phyloP scores from a whole-genome alignment of 2,113 vertebrate genomes.

The Epinephelus moara region DNA sequence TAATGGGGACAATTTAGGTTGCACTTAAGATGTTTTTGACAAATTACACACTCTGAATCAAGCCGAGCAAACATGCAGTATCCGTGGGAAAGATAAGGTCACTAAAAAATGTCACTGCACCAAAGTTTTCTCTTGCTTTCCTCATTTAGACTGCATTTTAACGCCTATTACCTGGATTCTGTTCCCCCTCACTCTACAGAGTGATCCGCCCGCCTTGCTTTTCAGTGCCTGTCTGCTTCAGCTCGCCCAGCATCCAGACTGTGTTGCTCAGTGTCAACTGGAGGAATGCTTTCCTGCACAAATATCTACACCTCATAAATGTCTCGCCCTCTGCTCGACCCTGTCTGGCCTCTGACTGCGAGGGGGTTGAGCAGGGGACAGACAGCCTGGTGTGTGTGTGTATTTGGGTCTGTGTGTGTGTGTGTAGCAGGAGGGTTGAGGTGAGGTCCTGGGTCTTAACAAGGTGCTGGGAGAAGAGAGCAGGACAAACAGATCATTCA shows the following conservation, averaged over 20 bases:
- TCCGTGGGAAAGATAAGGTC: constrained; percentile 24
- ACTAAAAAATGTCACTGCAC: constrained; percentile 5
- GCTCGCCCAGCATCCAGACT: constrained; percentile 72
- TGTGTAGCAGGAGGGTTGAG: constrained; percentile 36
- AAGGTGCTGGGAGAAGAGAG: constrained; percentile 72
- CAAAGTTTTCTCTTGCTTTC: neutral
- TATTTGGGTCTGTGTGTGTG: constrained; percentile 30
- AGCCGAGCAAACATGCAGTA: neutral
- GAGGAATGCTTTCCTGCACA: constrained; percentile 79
- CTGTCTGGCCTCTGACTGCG: constrained; percentile 75
- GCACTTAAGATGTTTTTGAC: constrained; percentile 15
- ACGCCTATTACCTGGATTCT: constrained; percentile 25
- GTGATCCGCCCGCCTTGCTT: constrained; percentile 28
- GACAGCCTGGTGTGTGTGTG: constrained; percentile 47
- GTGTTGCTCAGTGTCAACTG: constrained; percentile 74
- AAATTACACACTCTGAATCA: constrained; percentile 3
- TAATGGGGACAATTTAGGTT: constrained; percentile 30
- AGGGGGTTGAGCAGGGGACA: constrained; percentile 70
- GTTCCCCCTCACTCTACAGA: constrained; percentile 46
- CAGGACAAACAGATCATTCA: constrained; percentile 69
- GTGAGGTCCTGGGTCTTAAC: constrained; percentile 69
- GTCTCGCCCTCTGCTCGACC: constrained; percentile 80
- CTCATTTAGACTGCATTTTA: constrained; percentile 19
- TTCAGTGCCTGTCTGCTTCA: constrained; percentile 61
- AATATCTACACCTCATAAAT: constrained; percentile 85